Evolutionary conservation across 2,113 vertebrate genomes (phyloP), one percentile per base, ranked within the genome.

Genomic region (Cichladusa arquata): DNA sequence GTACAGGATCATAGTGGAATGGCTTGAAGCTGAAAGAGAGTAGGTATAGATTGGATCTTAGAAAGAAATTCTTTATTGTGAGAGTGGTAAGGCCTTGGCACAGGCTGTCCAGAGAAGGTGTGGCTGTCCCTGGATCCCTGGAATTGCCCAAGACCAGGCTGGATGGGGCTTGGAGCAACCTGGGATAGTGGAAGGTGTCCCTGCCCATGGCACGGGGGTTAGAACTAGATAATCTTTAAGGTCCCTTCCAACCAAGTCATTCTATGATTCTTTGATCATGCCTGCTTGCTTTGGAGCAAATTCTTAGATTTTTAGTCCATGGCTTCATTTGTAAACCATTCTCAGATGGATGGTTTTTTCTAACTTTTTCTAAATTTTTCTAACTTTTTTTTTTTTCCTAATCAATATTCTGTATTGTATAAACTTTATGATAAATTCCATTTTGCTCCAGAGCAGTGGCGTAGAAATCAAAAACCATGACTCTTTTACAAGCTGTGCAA

Each of bases 191-290:
- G 16, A 26, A 54, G 3, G 1, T 34, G 40, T 25, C 14, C 19
- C 14, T 74, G 13, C 24, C 14, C 9, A 5, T 47, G 4, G 8
- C 11, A 60, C 0, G 0, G 2, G 9, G 1, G 1, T 19, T 19
- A 54, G 29, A 61, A 23, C 5, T 3, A 8, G 29, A 47, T 34
- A 9, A 34, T 34, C 20, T 47, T 54, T 61, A 53, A 76, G 6
- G 10, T 19, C 4, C 34, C 5, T 34, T 42, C 22, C 25, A 76
- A 23, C 19, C 36, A 66, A 44, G 19, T 17, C 6, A 15, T 69
- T 54, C 29, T 19, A 2, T 33, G 8, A 69, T 62, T 77, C 26
- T 42, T 40, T 34, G 25, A 34, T 40, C 29, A 53, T 23, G 5
- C 42, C 36, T 79, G 4, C 19, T 56, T 70, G 12, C 16, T 89